Percentiles rank a stretch among this genome's conserved stretches.
phyloP scores from a whole-genome alignment of 2,797 vertebrate species.

The Silurus lanzhouensis region DNA sequence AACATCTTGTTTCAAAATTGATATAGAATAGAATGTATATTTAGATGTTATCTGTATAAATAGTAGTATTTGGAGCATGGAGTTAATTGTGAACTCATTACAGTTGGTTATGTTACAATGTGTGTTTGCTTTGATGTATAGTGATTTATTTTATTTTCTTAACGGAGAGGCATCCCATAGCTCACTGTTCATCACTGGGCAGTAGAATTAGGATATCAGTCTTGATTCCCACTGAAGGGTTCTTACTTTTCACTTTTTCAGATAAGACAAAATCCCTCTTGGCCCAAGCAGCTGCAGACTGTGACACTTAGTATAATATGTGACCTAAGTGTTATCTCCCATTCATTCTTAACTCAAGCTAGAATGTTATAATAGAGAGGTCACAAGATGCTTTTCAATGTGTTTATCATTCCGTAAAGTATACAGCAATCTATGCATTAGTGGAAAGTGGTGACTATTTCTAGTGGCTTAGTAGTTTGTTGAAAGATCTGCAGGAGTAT shows the following conservation, averaged over 20 bases:
- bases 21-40: neutral
- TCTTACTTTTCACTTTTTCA: conserved; percentile 8
- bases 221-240: neutral
- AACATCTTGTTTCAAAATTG: neutral
- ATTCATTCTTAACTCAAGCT: neutral
- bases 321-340: neutral
- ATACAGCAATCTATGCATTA: neutral
- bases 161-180: neutral
- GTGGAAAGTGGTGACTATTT: neutral
- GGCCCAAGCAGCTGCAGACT: neutral
- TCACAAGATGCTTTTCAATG: neutral
- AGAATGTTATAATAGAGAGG: neutral
- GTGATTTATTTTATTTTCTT: conserved; percentile 4
- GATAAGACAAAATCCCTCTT: neutral
- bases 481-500: neutral
- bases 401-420: neutral
- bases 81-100: neutral
- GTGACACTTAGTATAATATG: neutral
- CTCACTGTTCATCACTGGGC: conserved; percentile 27
- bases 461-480: neutral
- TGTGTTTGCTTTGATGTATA: conserved; percentile 20
- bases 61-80: neutral
- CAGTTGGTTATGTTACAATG: neutral
- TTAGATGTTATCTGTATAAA: neutral
- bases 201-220: conserved; percentile 17